Conservation (phyloP, 2,113 vertebrate species). For the Sclerurus mexicanus region DNA sequence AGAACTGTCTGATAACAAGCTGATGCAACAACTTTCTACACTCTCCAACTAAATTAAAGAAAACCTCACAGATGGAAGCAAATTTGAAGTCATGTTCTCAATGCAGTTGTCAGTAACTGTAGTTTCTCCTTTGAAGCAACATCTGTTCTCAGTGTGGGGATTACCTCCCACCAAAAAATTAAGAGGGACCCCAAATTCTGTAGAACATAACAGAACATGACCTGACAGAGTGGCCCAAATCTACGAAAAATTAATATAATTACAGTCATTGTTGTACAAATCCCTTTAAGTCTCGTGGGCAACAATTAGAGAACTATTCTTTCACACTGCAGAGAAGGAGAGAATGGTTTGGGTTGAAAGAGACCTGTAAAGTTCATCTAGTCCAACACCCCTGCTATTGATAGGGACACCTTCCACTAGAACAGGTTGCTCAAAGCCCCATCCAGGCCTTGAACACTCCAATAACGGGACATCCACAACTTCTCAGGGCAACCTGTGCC, state of each 20-base stretch:
- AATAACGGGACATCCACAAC: neutral
- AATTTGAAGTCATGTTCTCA: neutral
- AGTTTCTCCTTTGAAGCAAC: neutral
- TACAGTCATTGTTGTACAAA: neutral
- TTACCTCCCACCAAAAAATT: neutral
- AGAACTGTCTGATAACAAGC: neutral
- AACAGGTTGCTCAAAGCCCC: neutral
- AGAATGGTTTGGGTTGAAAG: neutral
- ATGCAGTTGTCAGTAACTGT: neutral
- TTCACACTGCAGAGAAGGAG: neutral
- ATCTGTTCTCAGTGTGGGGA: neutral
- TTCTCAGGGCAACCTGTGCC: neutral
- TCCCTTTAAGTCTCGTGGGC: neutral
- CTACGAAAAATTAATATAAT: neutral
- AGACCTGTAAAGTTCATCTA: neutral
- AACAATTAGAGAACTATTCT: neutral
- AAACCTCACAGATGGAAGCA: neutral
- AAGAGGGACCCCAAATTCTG: neutral
- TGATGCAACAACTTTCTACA: neutral
- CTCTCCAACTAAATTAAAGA: neutral
- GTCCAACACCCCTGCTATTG: accelerated
- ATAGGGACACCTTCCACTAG: neutral
- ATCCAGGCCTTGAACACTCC: neutral
- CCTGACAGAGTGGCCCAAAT: neutral
- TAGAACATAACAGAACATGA: neutral